phyloP scores from a whole-genome alignment of 2,888 invertebrate genomes.

The Leuctra nigra region DNA sequence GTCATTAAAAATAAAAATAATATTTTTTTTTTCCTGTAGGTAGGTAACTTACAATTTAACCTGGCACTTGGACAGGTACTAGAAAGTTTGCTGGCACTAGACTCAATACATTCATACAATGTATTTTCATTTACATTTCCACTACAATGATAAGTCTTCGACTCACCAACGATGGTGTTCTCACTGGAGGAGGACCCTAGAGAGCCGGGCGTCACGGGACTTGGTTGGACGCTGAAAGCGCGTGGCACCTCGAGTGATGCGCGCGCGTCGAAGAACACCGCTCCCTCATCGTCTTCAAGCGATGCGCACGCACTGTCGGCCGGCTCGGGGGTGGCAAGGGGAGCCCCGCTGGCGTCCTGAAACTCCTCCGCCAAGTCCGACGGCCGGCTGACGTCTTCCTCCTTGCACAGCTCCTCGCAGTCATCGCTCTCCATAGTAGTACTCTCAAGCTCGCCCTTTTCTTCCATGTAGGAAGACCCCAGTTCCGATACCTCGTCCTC shows the following conservation, averaged over 20 bases:
- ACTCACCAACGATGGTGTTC: neutral
- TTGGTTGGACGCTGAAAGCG: neutral
- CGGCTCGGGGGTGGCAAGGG: constrained; percentile 55
- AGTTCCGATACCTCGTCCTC: too few species aligned
- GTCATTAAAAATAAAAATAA: too few species aligned
- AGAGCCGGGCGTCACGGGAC: constrained; percentile 26
- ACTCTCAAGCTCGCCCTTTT: too few species aligned
- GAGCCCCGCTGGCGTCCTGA: constrained; percentile 39
- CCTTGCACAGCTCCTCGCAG: constrained; percentile 77
- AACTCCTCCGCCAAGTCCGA: neutral
- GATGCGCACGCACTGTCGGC: constrained; percentile 45
- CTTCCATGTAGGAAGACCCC: too few species aligned
- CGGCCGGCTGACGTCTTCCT: constrained; percentile 52
- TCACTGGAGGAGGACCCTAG: constrained; percentile 16
- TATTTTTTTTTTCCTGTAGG: too few species aligned
- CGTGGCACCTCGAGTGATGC: neutral
- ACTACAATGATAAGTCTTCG: too few species aligned
- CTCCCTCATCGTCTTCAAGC: constrained; percentile 39
- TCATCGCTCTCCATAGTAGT: constrained; percentile 82
- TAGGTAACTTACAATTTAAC: too few species aligned
- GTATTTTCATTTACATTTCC: too few species aligned
- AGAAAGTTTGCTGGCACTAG: too few species aligned
- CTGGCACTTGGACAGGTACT: too few species aligned
- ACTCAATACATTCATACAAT: too few species aligned
- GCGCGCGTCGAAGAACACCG: constrained; percentile 22